Evolutionary conservation across 1,140 invertebrate species (phyloP), one percentile per base, ranked within the genome.

Genomic region (Tachypleus tridentatus): DNA sequence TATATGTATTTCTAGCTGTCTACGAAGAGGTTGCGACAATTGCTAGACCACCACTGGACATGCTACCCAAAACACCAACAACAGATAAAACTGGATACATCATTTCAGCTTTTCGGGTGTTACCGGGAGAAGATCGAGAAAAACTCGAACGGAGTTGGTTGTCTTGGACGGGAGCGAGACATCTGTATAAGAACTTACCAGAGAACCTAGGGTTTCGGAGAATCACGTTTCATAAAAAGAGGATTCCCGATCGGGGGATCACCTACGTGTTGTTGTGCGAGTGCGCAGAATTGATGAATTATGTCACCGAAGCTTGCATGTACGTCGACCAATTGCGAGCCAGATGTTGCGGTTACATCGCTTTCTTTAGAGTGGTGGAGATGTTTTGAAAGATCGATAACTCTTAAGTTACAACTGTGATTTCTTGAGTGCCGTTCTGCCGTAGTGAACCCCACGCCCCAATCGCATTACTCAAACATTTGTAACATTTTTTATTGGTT

Each of bases 111-210:
- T 93, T 92, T 78, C 91, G 92, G 81, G 91, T 93, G 3, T 93
- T 93, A 74, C 89, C 93, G 77, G 91, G 91, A 11, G 91, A 93
- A 74, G 90, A 93, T 76, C 84, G 88, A 61, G 87, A 93, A 70
- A 85, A 88, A 65, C 89, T 93, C 71, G 90, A 94, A 78, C 84
- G 88, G 71, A 93, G 93, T 76, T 94, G 90, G 90, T 80, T 93
- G 2, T 91, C 91, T 73, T 94, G 90, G 90, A 93, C 90, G 54
- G 90, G 91, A 57, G 89, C 89, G 3, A 77, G 85, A 65, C 86
- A 87, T 80, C 79, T 88, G 62, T 88, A 88, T 75, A 84, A 88
- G 68, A 90, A 91, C 74, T 77, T 95, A 62, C 91, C 91, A n/a
- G 86, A 87, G 73, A 85, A 84, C 7, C 89, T 91, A 0, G 91